Evolutionary conservation across 2,888 invertebrate genomes (phyloP).

Genomic region (Melanargia galathea): DNA sequence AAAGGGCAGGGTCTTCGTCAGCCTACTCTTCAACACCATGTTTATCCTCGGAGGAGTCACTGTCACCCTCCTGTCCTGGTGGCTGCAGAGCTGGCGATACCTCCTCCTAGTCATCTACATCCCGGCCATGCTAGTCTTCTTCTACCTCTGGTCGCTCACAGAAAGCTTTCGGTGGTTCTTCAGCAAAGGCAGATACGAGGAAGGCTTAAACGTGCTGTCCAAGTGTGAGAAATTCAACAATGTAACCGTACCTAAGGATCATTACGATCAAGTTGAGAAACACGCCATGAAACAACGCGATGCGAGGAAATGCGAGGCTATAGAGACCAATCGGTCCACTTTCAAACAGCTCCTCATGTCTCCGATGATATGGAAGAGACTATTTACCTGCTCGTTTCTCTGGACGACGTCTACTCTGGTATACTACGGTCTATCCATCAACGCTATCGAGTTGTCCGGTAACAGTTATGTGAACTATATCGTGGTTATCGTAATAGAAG

Average conservation of each 20-base stretch:
- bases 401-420: conserved; percentile 91
- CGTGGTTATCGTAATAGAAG: conserved; percentile 84
- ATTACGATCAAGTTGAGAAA: conserved; percentile 73
- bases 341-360: conserved; percentile 72
- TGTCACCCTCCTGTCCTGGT: conserved; percentile 72
- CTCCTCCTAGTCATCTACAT: conserved; percentile 73
- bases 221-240: conserved; percentile 85
- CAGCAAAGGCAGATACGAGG: conserved; percentile 85
- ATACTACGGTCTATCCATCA: conserved; percentile 90
- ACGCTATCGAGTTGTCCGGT: conserved; percentile 88
- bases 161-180: conserved; percentile 77
- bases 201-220: conserved; percentile 82
- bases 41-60: conserved; percentile 75
- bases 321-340: conserved; percentile 63
- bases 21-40: conserved; percentile 76
- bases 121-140: conserved; percentile 65
- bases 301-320: conserved; percentile 62
- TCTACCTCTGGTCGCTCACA: conserved; percentile 70
- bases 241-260: conserved; percentile 70
- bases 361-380: conserved; percentile 80
- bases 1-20: conserved; percentile 73
- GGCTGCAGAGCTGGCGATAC: conserved; percentile 73
- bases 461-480: conserved; percentile 91
- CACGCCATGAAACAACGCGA: conserved; percentile 70
- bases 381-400: conserved; percentile 86